Conservation (phyloP, 2,113 vertebrate genomes). For the Procapra przewalskii region DNA sequence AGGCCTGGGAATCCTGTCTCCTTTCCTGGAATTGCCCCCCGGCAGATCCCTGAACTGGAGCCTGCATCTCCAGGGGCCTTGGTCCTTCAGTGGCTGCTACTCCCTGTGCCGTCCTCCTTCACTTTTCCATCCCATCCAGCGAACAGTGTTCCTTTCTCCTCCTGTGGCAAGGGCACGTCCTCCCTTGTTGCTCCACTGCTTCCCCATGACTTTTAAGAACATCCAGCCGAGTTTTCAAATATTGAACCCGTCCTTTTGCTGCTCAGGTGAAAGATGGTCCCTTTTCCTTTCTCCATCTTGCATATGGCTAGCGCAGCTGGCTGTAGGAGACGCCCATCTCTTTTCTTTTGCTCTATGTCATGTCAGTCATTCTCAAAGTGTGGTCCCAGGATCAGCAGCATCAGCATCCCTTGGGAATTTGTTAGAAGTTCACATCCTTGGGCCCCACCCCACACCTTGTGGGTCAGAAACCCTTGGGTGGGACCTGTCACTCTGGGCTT, state of each 20-base stretch:
- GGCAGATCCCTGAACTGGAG: background rate
- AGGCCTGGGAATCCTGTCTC: background rate
- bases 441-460: accelerated
- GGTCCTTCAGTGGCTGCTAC: background rate
- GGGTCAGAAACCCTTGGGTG: background rate
- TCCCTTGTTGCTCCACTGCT: background rate
- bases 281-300: background rate
- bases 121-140: background rate
- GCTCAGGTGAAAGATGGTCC: background rate
- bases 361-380: background rate
- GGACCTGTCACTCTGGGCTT: background rate
- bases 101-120: background rate
- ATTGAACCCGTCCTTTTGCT: background rate
- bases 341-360: background rate
- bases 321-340: background rate
- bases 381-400: background rate
- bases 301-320: background rate
- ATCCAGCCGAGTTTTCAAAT: background rate
- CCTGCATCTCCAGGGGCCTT: background rate
- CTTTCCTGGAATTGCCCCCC: background rate
- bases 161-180: background rate
- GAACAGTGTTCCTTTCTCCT: background rate
- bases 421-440: background rate
- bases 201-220: background rate
- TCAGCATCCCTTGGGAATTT: background rate